phyloP scores from a whole-genome alignment of 2,797 vertebrate species.

The Leontocebus nigricollis region DNA sequence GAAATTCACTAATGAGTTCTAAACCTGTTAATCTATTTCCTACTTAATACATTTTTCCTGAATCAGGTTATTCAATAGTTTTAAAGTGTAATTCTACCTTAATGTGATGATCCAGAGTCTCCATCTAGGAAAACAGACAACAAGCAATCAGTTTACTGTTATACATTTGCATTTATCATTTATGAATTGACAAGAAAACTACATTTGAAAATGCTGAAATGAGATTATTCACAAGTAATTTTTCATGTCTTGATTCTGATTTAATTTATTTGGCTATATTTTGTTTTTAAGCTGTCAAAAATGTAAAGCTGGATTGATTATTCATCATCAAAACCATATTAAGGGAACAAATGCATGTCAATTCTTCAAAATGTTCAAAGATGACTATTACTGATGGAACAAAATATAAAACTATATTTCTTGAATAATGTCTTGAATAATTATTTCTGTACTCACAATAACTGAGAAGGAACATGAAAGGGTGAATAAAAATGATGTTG shows the following conservation, averaged over 20 bases:
- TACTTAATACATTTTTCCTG: background rate
- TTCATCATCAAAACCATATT: conserved; percentile 34
- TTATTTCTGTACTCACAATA: background rate
- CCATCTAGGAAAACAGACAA: background rate
- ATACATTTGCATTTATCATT: background rate
- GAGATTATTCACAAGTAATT: conserved; percentile 13
- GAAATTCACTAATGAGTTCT: background rate
- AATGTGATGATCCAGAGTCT: background rate
- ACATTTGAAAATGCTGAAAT: conserved; percentile 37
- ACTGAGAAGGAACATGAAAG: background rate
- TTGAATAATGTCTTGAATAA: background rate
- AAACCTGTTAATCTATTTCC: background rate
- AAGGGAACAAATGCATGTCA: background rate
- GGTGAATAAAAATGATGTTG: background rate
- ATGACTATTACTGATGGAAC: background rate
- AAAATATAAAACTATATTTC: background rate
- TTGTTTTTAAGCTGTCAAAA: conserved; percentile 46
- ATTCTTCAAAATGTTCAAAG: background rate
- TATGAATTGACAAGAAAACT: conserved; percentile 17
- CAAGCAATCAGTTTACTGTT: background rate
- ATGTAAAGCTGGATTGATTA: conserved; percentile 41
- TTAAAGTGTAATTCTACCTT: background rate
- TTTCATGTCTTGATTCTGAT: background rate
- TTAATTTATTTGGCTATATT: conserved; percentile 38
- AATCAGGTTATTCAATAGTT: background rate